Evolutionary conservation across 2,113 vertebrate genomes (phyloP).

Genomic region (Esox niger): DNA sequence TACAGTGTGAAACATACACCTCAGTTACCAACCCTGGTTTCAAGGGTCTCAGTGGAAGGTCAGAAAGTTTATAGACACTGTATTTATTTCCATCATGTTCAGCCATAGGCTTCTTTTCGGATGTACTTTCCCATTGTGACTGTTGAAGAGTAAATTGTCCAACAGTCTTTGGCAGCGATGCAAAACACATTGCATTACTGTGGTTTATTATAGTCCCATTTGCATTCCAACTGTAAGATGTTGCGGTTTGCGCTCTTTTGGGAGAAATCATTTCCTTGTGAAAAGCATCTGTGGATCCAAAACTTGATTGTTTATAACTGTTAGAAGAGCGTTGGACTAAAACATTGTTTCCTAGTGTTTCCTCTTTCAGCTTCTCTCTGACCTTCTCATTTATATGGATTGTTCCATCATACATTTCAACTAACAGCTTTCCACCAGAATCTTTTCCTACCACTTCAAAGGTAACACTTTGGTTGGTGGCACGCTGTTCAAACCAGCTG

Average conservation of each 20-base stretch:
- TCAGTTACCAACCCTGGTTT: constrained; percentile 62
- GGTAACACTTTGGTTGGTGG: constrained; percentile 68
- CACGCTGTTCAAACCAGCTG: constrained; percentile 77
- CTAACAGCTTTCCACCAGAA: constrained; percentile 75
- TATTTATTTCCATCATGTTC: constrained; percentile 8
- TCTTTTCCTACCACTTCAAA: constrained; percentile 77
- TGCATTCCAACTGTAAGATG: background rate
- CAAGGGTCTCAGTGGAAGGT: constrained; percentile 61
- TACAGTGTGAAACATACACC: constrained; percentile 75
- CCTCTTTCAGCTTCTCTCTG: constrained; percentile 56
- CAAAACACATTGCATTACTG: background rate
- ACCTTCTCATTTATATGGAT: constrained; percentile 76
- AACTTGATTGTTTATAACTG: background rate
- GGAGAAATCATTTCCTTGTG: too few relatives aligned
- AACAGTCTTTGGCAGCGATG: background rate
- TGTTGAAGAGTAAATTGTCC: background rate
- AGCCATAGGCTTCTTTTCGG: background rate
- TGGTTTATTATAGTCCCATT: background rate
- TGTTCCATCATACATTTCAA: constrained; percentile 79
- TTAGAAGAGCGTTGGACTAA: background rate
- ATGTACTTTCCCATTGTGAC: background rate
- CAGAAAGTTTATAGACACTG: constrained; percentile 47
- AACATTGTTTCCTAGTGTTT: background rate
- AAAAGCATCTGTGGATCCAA: background rate
- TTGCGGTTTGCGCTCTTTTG: background rate